Conservation (phyloP, 37 sponge, comb jelly and placozoan genomes). For the Petrosia ficiformis region DNA sequence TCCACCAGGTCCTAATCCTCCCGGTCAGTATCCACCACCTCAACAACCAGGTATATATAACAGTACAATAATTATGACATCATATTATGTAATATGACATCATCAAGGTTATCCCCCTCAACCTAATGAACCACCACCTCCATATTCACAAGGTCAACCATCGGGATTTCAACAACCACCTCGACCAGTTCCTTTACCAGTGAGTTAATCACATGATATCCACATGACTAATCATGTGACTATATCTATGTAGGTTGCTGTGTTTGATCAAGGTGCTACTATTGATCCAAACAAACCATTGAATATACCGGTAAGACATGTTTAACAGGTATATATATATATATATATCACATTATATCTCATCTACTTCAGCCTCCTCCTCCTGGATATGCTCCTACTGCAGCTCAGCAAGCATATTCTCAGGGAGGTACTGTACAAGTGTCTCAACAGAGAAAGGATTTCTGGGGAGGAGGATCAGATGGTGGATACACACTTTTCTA, state of each 20-base stretch:
- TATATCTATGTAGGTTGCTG: constrained; percentile 9
- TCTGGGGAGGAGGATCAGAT: constrained; percentile 46
- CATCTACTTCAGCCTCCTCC: constrained; percentile 15
- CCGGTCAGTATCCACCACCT: too few relatives aligned
- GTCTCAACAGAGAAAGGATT: constrained; percentile 32
- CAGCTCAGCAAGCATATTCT: constrained; percentile 32
- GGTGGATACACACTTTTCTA: constrained; percentile 16
- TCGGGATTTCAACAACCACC: constrained; percentile 4
- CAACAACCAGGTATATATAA: too few relatives aligned
- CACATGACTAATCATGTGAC: background rate
- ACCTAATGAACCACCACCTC: background rate
- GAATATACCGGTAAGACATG: constrained; percentile 33
- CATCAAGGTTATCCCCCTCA: background rate
- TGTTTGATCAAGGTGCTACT: constrained; percentile 56
- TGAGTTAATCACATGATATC: background rate
- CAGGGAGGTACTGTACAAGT: constrained; percentile 29
- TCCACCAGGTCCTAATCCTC: too few relatives aligned
- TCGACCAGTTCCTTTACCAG: background rate
- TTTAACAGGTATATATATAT: background rate
- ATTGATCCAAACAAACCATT: constrained; percentile 15
- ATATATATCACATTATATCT: background rate
- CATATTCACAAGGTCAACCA: background rate
- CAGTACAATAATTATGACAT: too few relatives aligned
- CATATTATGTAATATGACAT: too few relatives aligned
- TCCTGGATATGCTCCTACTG: constrained; percentile 37